Evolutionary conservation across 2,113 vertebrate species (phyloP).

Genomic region (Gallinago jamesoni): DNA sequence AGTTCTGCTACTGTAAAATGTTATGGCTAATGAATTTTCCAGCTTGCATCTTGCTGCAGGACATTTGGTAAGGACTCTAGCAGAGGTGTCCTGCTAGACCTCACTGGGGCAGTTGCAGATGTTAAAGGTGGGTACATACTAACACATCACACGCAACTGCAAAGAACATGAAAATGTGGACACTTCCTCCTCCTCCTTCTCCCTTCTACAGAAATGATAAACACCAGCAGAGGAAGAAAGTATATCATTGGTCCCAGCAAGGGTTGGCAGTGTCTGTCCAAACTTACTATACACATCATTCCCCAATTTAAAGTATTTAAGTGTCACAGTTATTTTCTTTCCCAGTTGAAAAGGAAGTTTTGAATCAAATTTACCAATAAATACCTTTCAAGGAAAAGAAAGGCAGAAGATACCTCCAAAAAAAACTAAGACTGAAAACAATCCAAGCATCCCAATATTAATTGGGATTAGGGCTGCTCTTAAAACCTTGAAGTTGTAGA

Average conservation of each 20-base stretch:
- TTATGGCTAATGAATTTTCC: not conserved
- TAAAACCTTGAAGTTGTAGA: not conserved
- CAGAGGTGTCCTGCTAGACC: not conserved
- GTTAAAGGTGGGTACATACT: not conserved
- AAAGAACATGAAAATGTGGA: not conserved
- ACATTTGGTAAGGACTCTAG: not conserved
- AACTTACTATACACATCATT: not conserved
- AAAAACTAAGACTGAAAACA: not conserved
- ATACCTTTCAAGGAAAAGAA: not conserved
- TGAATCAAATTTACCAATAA: not conserved
- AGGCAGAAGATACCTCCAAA: not conserved
- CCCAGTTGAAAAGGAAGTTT: not conserved
- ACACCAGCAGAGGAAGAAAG: not conserved
- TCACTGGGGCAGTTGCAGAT: not conserved
- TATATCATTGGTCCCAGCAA: not conserved
- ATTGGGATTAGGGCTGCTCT: not conserved
- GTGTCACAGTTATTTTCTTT: not conserved
- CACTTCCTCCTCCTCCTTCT: not conserved
- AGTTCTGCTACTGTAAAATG: not conserved
- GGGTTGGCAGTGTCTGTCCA: not conserved
- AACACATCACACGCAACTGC: not conserved
- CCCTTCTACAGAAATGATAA: not conserved
- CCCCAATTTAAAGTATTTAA: not conserved
- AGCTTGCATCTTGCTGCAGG: not conserved
- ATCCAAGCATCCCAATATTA: not conserved